These are phyloP conservation scores for Desmodus rotundus DNA, from an alignment of 2,113 vertebrate species.

Conservation along the genomic window DNA sequence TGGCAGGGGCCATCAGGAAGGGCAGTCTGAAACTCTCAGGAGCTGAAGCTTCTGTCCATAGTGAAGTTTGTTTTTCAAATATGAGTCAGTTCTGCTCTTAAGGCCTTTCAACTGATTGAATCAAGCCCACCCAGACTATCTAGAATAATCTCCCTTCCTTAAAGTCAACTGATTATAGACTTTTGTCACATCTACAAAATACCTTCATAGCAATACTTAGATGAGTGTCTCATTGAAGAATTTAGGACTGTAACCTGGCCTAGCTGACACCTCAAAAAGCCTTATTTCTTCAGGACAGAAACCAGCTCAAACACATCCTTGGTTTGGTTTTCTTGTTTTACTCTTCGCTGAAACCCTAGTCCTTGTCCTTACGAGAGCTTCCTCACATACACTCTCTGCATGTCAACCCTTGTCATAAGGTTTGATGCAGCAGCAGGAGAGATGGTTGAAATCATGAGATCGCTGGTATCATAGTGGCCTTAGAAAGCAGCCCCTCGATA, in stretches of 20 bases:
- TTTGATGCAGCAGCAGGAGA: background rate
- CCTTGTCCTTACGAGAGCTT: background rate
- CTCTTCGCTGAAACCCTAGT: background rate
- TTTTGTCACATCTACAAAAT: background rate
- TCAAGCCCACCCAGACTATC: too few species aligned
- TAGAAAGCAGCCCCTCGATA: background rate
- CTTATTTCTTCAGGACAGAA: background rate
- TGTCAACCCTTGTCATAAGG: background rate
- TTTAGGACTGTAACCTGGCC: background rate
- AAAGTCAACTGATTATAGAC: too few species aligned
- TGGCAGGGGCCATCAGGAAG: background rate
- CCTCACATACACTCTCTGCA: background rate
- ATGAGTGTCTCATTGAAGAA: background rate
- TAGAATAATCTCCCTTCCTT: too few species aligned
- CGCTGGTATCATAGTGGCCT: background rate
- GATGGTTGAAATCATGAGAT: background rate
- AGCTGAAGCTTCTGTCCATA: background rate
- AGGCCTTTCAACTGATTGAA: too few species aligned
- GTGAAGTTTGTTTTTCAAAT: background rate
- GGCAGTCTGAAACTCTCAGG: background rate
- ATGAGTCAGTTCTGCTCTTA: background rate
- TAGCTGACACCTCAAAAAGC: background rate
- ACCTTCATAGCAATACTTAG: background rate
- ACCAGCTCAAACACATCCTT: background rate
- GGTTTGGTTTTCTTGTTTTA: background rate